Evolutionary conservation across 2,797 vertebrate species (phyloP).

Genomic region (Semotilus atromaculatus): DNA sequence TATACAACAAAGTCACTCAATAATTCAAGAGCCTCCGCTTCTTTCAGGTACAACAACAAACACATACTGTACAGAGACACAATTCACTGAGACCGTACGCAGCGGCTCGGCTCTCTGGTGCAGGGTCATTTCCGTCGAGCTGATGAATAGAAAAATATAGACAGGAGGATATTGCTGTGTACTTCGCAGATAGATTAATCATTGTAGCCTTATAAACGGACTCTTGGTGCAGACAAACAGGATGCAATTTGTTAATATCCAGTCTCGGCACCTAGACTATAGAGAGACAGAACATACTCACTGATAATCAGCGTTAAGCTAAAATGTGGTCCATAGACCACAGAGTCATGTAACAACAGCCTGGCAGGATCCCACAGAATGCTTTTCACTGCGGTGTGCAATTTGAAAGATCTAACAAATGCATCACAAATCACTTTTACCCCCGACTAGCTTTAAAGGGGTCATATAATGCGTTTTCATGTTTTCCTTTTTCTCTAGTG

Average conservation of each 20-base stretch:
- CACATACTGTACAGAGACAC: constrained; percentile 34
- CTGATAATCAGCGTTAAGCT: constrained; percentile 28
- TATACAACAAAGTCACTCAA: constrained; percentile 63
- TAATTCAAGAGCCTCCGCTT: constrained; percentile 53
- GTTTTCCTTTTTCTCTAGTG: too few relatives aligned
- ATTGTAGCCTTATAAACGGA: constrained; percentile 35
- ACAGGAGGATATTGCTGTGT: constrained; percentile 38
- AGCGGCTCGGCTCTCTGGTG: background rate
- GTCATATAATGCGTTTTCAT: too few relatives aligned
- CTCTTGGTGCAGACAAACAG: constrained; percentile 42
- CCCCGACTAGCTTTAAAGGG: background rate
- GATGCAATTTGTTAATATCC: constrained; percentile 48
- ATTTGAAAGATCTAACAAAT: constrained; percentile 25
- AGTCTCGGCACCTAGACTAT: constrained; percentile 12
- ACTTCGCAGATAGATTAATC: constrained; percentile 42
- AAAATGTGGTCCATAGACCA: constrained; percentile 14
- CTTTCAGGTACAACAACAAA: constrained; percentile 51
- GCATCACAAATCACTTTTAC: constrained; percentile 2
- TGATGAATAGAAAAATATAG: constrained; percentile 38
- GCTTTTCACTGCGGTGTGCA: constrained; percentile 8
- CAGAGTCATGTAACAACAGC: constrained; percentile 39
- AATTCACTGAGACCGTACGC: constrained; percentile 27
- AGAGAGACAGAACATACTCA: constrained; percentile 6
- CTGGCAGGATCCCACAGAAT: constrained; percentile 26
- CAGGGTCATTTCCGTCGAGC: constrained; percentile 29